Conservation (phyloP, 1,140 invertebrate species). For the Drosophila equinoxialis region DNA sequence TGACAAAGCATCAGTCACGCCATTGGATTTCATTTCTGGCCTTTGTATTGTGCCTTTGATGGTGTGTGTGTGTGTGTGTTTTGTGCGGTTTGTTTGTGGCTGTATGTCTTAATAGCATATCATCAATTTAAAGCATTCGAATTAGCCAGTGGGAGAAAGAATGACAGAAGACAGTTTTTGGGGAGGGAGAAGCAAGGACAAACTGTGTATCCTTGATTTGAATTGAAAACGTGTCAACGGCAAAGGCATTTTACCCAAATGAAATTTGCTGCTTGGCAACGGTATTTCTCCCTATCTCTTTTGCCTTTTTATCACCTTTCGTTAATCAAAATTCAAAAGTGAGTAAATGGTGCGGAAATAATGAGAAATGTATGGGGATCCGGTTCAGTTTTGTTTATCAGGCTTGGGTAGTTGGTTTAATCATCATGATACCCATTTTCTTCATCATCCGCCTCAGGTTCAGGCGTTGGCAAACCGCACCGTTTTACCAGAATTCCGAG, state of each 20-base stretch:
- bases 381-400: slow-evolving; percentile 33
- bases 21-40: slow-evolving; percentile 36
- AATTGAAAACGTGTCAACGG: slow-evolving; percentile 48
- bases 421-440: slow-evolving; percentile 31
- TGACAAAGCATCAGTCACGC: slow-evolving; percentile 55
- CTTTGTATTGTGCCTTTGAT: slow-evolving; percentile 6
- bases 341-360: slow-evolving; percentile 61
- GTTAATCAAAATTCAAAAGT: slow-evolving; percentile 65
- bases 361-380: slow-evolving; percentile 57
- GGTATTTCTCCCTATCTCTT: neutral
- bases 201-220: slow-evolving; percentile 31
- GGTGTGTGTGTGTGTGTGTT: slow-evolving; percentile 2
- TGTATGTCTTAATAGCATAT: slow-evolving; percentile 61
- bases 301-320: slow-evolving; percentile 60
- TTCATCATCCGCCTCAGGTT: slow-evolving; percentile 2
- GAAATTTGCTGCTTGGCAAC: slow-evolving; percentile 52
- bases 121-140: slow-evolving; percentile 58
- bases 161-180: too few relatives aligned
- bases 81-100: slow-evolving; percentile 18
- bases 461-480: slow-evolving; percentile 47
- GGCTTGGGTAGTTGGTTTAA: slow-evolving; percentile 50
- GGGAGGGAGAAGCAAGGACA: neutral
- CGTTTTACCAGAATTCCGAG: slow-evolving; percentile 20
- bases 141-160: slow-evolving; percentile 9
- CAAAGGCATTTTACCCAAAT: slow-evolving; percentile 42